These are phyloP conservation scores for Dryococelus australis DNA, from an alignment of 2,888 invertebrate genomes.

Conservation along the genomic window DNA sequence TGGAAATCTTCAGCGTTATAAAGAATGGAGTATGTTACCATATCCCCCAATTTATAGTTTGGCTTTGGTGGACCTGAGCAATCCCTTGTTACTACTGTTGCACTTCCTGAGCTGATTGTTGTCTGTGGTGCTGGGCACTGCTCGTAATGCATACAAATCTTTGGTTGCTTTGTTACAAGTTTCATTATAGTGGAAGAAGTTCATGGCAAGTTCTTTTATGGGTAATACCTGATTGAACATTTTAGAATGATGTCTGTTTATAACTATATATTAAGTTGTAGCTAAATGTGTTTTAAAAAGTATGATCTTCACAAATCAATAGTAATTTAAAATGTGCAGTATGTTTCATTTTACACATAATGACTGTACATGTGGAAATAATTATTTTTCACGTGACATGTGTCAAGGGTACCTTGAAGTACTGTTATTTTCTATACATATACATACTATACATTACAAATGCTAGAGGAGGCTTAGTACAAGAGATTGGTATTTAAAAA, in stretches of 20 bases:
- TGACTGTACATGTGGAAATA: no score
- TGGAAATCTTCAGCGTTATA: background rate
- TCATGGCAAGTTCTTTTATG: background rate
- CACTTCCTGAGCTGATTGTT: background rate
- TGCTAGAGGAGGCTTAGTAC: no score
- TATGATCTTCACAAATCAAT: background rate
- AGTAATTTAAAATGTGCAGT: background rate
- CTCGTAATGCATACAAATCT: background rate
- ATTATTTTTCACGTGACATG: background rate
- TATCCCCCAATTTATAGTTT: background rate
- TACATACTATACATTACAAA: no score
- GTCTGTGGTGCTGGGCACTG: background rate
- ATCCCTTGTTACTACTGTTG: background rate
- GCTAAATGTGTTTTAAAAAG: no score
- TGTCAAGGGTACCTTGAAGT: background rate
- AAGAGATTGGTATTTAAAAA: no score
- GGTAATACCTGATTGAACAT: background rate
- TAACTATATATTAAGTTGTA: background rate
- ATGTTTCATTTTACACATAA: no score
- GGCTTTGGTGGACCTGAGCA: background rate
- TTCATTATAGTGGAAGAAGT: background rate
- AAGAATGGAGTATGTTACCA: background rate
- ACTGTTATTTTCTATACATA: background rate
- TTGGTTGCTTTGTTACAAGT: background rate
- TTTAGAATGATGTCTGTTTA: background rate